Base-by-base conservation (phyloP, 2,888 invertebrate species). In the Spilarctia lutea region DNA sequence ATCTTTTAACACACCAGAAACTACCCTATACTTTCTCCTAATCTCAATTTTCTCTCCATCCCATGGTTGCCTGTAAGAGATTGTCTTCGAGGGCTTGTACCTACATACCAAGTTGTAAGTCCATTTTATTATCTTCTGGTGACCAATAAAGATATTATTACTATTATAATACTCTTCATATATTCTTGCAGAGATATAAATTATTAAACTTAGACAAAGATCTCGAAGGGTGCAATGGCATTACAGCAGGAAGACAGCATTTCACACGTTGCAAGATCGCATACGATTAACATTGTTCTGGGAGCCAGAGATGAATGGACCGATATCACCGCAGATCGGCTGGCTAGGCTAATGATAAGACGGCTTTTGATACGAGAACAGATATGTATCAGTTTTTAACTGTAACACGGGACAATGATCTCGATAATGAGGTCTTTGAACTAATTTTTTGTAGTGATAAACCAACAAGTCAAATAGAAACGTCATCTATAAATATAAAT, bases 241-340 rank as follows among this genome's bases (percentile, higher is more conserved):
- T 66, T n/a, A 11, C 18, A 39, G 35, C 74, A 75, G 72, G 74
- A 72, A 72, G 69, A 13, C 52, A 33, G 30, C 52, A 27, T 42
- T 72, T 75, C 74, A 72, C 75, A 75, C 75, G 72, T 72, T 65
- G 60, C 30, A 45, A 69, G 72, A 69, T 72, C 45, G 65, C 33
- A 65, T 56, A 20, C 66, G 75, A 72, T 75, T 72, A 68, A 33
- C 66, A 72, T 75, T 75, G 72, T 72, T 72, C 30, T 75, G 71
- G 67, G 71, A 74, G 13, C 60, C 16, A 42, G 45, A 42, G 71
- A 71, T 75, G 45, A 71, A 63, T 71, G 8, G 56, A 1, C 39
- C 24, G 68, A 71, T 71, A 71, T 65, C 48, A 35, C 18, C 35
- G 33, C 45, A 68, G 73, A 73, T 73, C 68, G 48, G 24, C 45